Evolutionary conservation across 2,888 invertebrate genomes (phyloP), one percentile per base, ranked within the genome.

Genomic region (Sminthurinus aureus): DNA sequence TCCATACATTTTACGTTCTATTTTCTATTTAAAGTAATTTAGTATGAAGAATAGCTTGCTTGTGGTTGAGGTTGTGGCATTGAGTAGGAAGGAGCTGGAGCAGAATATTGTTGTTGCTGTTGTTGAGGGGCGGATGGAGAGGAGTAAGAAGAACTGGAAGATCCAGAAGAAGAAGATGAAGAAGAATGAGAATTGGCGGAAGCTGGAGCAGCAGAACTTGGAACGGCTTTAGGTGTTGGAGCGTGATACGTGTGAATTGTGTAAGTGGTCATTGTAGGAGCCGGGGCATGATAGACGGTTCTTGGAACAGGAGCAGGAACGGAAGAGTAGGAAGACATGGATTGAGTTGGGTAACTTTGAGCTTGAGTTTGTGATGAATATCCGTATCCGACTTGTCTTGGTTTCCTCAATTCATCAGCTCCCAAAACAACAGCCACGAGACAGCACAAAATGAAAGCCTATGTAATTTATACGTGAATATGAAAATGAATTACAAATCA

Each of bases 201-300:
- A 18, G 58, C 18, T 58, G 58, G 9, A 58, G 58, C 2, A 2
- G 15, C 0, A 9, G 58, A 13, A 58, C 1, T 15, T 13, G 18
- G 15, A 6, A 58, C 58, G 13, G 58, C 15, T 18, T 18, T 58
- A 11, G 58, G 58, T 15, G 58, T 11, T 58, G 13, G 58, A 15
- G 58, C 15, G 9, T 58, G 58, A 58, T 58, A 18, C 2, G 58
- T 58, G 58, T 58, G 58, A 11, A 58, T 58, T 18, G 58, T 58
- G 58, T 15, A 58, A 2, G 82, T 82, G 71, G 82, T 82, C 82
- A 78, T 78, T 22, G 82, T 82, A 6, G 82, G 82, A 18, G 78
- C 71, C 13, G 82, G 82, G 6, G 82, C 82, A n/a, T 82, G 82
- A 71, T 78, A 82, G 51, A 82, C 76, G 22, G 78, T 78, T 15